Conservation (phyloP, 1,140 invertebrate species). For the Drosophila bifasciata region DNA sequence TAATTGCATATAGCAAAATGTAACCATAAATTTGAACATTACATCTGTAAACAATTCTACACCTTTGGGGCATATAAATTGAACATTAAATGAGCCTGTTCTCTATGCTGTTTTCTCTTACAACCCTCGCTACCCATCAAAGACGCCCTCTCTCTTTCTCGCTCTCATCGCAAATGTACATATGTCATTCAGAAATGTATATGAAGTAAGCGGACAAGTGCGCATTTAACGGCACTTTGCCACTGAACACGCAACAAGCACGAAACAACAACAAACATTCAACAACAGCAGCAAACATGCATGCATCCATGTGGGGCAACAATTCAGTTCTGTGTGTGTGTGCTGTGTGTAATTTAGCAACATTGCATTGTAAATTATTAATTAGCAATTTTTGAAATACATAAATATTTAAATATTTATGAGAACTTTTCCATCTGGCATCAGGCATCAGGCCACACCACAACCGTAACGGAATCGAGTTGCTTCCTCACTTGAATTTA, state of each 20-base stretch:
- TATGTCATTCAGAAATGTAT: constrained; percentile 8
- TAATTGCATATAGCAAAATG: too few relatives aligned
- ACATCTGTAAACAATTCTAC: too few relatives aligned
- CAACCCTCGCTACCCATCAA: constrained; percentile 1
- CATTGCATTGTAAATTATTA: constrained; percentile 57
- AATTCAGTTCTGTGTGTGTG: constrained; percentile 2
- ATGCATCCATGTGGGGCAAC: neutral
- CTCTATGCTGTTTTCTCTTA: neutral
- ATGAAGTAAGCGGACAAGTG: constrained; percentile 24
- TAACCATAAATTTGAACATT: too few relatives aligned
- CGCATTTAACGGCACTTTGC: constrained; percentile 51
- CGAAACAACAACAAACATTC: constrained; percentile 35
- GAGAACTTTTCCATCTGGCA: constrained; percentile 25
- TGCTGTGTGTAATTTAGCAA: constrained; percentile 41
- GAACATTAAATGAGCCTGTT: neutral
- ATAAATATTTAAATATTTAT: constrained; percentile 55
- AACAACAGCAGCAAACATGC: constrained; percentile 11
- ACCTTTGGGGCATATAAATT: too few relatives aligned
- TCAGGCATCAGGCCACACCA: neutral
- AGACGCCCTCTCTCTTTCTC: too few relatives aligned
- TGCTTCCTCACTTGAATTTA: neutral
- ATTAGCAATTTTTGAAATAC: constrained; percentile 48
- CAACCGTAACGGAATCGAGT: constrained; percentile 22
- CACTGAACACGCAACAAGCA: constrained; percentile 42
- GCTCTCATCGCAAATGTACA: neutral